Evolutionary conservation across 53 echinoderm and acorn worm genomes (phyloP).

Genomic region (Zoroaster sp.): DNA sequence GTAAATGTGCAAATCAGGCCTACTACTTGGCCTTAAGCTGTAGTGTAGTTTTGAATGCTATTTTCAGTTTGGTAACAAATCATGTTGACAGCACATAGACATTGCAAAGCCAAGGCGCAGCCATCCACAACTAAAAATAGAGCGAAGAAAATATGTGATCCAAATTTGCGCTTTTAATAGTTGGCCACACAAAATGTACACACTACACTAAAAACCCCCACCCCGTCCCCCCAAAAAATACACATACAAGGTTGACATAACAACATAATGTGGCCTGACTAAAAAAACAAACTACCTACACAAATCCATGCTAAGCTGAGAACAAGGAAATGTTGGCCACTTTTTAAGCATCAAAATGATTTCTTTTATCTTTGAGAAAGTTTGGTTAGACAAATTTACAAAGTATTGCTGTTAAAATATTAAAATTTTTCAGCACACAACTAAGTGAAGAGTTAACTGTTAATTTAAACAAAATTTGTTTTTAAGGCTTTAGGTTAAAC

Average conservation of each 20-base stretch:
- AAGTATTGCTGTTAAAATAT: too few relatives aligned
- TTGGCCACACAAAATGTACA: slow-evolving; percentile 13
- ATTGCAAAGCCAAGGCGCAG: slow-evolving; percentile 43
- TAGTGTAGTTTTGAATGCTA: slow-evolving; percentile 15
- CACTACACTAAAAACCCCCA: too few relatives aligned
- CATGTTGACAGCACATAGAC: slow-evolving; percentile 50
- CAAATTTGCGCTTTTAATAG: neutral
- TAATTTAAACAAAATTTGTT: too few relatives aligned
- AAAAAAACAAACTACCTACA: neutral
- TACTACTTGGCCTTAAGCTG: neutral
- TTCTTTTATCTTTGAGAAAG: neutral
- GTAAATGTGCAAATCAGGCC: slow-evolving; percentile 26
- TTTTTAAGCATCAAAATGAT: neutral
- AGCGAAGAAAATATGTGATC: slow-evolving; percentile 6
- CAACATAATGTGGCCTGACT: neutral
- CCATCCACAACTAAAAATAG: slow-evolving; percentile 30
- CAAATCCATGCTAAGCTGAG: neutral
- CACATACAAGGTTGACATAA: neutral
- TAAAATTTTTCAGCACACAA: too few relatives aligned
- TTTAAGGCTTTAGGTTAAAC: neutral
- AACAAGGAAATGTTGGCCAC: slow-evolving; percentile 11
- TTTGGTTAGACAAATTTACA: too few relatives aligned
- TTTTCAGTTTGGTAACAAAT: neutral
- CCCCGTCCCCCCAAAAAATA: slow-evolving; percentile 1
- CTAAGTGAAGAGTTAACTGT: too few relatives aligned